Evolutionary conservation across 2,797 vertebrate genomes (phyloP).

Genomic region (Leptoclinus maculatus): DNA sequence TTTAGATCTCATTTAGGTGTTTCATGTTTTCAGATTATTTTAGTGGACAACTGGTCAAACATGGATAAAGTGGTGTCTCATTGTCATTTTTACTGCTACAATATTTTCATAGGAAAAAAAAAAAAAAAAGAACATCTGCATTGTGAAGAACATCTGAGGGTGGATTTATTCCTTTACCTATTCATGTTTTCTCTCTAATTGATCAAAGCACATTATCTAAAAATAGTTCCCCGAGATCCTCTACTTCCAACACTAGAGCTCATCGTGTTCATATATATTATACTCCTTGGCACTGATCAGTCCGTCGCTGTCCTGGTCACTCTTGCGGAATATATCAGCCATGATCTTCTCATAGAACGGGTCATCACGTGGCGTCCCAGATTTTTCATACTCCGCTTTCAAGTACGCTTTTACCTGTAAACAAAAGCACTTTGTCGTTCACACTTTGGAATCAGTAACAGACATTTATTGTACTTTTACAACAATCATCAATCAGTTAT

Average conservation of each 20-base stretch:
- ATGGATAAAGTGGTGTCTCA: neutral
- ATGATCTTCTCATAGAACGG: constrained; percentile 88
- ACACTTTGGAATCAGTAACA: neutral
- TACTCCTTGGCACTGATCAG: constrained; percentile 93
- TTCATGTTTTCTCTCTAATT: constrained; percentile 5
- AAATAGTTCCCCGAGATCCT: neutral
- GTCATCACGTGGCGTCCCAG: constrained; percentile 86
- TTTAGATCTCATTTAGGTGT: neutral
- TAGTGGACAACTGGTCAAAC: neutral
- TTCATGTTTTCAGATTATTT: constrained; percentile 1
- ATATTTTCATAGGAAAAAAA: neutral
- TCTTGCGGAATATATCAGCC: constrained; percentile 92
- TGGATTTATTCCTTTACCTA: constrained; percentile 1
- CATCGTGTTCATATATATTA: constrained; percentile 93
- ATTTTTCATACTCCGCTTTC: constrained; percentile 89
- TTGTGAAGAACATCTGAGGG: neutral
- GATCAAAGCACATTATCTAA: neutral
- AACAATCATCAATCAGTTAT: neutral
- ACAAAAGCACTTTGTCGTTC: neutral
- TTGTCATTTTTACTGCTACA: neutral
- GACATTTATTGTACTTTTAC: neutral
- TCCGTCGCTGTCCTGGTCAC: constrained; percentile 89
- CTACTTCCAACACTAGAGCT: constrained; percentile 83
- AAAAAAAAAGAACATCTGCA: neutral
- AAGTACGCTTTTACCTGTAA: constrained; percentile 90